Percentiles rank a stretch among this genome's conserved stretches.
These are phyloP conservation scores for Platysteira castanea DNA, from an alignment of 2,113 vertebrate species.

Conservation along the genomic window DNA sequence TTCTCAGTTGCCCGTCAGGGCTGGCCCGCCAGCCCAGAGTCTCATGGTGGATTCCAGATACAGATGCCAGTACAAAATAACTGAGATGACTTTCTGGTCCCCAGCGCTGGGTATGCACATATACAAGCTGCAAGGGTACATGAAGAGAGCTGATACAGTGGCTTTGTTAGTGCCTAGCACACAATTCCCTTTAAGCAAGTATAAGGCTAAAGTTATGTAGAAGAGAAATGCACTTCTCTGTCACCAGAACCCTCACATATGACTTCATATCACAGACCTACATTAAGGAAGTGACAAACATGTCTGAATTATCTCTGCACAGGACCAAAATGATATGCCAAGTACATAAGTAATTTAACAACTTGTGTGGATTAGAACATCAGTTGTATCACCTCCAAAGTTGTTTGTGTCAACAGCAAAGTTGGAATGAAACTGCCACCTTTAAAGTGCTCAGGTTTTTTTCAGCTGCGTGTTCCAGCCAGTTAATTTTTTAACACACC, in stretches of 20 bases:
- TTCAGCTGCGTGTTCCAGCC: background rate
- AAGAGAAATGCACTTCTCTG: background rate
- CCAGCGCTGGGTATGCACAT: background rate
- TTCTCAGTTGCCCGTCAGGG: accelerated
- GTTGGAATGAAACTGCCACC: background rate
- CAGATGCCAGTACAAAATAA: background rate
- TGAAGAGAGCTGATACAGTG: background rate
- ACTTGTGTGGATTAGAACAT: background rate
- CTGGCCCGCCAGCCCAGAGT: background rate
- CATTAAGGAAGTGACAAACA: background rate
- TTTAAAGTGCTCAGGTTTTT: background rate
- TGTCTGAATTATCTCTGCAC: background rate
- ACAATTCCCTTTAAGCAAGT: background rate
- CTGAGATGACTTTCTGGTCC: background rate
- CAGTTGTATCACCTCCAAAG: background rate
- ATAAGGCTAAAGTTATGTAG: accelerated
- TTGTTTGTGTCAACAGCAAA: background rate
- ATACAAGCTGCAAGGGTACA: background rate
- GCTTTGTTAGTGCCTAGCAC: background rate
- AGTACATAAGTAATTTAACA: background rate
- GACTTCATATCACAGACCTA: background rate
- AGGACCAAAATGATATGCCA: background rate
- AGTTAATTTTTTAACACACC: constrained; percentile 36
- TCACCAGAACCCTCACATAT: background rate
- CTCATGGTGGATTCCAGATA: background rate